These are phyloP conservation scores for Actinernus sp. DNA, from an alignment of 92 coral and sea anemone genomes.

Conservation along the genomic window DNA sequence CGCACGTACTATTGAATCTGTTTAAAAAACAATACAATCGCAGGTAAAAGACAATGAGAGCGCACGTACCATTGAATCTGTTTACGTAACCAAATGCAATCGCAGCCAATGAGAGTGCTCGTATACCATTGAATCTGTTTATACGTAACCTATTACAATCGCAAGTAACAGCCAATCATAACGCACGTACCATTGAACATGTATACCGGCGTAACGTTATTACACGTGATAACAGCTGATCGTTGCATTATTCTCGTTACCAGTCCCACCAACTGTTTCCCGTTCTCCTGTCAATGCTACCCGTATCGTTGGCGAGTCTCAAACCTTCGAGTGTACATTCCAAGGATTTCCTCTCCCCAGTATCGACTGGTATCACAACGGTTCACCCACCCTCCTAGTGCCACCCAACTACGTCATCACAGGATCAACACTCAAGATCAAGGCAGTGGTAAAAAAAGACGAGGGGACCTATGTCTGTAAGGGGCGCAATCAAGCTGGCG, in stretches of 20 bases:
- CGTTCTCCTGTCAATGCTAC: slow-evolving; percentile 67
- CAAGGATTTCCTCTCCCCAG: slow-evolving; percentile 81
- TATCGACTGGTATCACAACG: slow-evolving; percentile 74
- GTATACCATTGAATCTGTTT: too few relatives aligned
- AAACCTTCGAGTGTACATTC: slow-evolving; percentile 72
- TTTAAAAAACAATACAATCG: too few relatives aligned
- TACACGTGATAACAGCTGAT: too few relatives aligned
- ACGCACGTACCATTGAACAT: too few relatives aligned
- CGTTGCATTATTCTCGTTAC: not conserved
- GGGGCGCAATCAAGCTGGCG: slow-evolving; percentile 82
- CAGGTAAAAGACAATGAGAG: too few relatives aligned
- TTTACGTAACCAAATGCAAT: too few relatives aligned
- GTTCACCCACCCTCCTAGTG: slow-evolving; percentile 31
- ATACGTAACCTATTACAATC: too few relatives aligned
- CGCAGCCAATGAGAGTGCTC: too few relatives aligned
- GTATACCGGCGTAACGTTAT: too few relatives aligned
- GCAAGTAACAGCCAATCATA: not conserved
- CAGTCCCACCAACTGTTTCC: slow-evolving; percentile 77
- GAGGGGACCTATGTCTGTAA: slow-evolving; percentile 81
- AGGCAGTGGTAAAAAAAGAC: slow-evolving; percentile 58
- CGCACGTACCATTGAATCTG: too few relatives aligned
- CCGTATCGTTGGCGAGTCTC: slow-evolving; percentile 75
- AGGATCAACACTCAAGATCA: slow-evolving; percentile 53
- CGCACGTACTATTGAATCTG: too few relatives aligned
- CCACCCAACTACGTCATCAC: slow-evolving; percentile 49